Base-by-base conservation (phyloP, 2,888 invertebrate genomes). In the Parthenolecanium corni region DNA sequence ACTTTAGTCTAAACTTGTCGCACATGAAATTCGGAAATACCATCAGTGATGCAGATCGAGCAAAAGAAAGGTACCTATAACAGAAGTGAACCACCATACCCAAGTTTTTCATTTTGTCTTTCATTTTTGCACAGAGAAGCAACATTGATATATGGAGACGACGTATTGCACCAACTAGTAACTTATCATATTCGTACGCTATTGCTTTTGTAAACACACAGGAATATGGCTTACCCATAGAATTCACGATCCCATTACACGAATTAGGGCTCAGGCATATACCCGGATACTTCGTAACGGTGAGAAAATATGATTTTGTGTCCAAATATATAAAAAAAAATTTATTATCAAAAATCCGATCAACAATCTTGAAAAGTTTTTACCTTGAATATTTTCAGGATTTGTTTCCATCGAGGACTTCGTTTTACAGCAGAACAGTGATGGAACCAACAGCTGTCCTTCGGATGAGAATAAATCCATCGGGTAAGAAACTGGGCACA, bases 171-270 rank as follows among this genome's bases (percentile, higher is more conserved):
- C 70, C 70, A 11, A 54, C 65, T 38, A 16, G 44, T n/a, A 47
- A 62, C 9, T 66, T 64, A 74, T 75, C 31, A 74, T 75, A 69
- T 75, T 77, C 76, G 1, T 76, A 73, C 69, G 78, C 78, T 2
- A 69, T 78, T 14, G 77, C 76, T 31, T 74, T 76, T 67, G 73
- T 75, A 2, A 77, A 75, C 65, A 72, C 72, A 2, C 73, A 76
- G 1, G 66, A 70, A 2, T 76, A 76, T 69, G 77, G 77, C 12
- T 69, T 72, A 18, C 76, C 77, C 1, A 72, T 71, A 64, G 61
- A 70, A 9, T 67, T 73, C 21, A 68, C 67, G 3, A 68, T 72
- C 42, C 68, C 69, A 6, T 66, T 76, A 1, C 68, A 70, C 24
- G 72, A 73, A 42, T 66, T 78, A 14, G 73, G 72, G 2, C 66